phyloP scores from a whole-genome alignment of 2,113 vertebrate species.

The Proterorhinus semilunaris region DNA sequence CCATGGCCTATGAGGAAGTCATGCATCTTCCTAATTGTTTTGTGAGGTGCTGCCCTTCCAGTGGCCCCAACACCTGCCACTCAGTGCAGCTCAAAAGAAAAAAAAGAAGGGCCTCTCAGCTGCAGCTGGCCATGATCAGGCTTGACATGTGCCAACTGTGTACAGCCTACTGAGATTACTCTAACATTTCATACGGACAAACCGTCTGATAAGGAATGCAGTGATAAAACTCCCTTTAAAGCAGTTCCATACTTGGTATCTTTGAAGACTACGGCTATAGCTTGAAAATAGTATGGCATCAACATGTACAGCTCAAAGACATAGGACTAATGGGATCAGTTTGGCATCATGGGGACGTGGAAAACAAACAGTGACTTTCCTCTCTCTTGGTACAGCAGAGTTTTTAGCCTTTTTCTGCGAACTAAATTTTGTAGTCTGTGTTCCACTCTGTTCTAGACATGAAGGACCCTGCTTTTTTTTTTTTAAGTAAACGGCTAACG shows the following conservation, averaged over 20 bases:
- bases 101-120: conserved; percentile 59
- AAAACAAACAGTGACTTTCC: too few species aligned
- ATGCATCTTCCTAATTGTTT: conserved; percentile 42
- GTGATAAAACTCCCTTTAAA: conserved; percentile 26
- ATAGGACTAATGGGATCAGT: too few species aligned
- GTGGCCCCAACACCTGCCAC: neutral
- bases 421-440: too few species aligned
- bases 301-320: too few species aligned
- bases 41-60: conserved; percentile 38
- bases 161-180: conserved; percentile 53
- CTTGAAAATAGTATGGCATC: too few species aligned
- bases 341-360: too few species aligned
- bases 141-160: conserved; percentile 50
- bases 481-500: too few species aligned
- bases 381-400: too few species aligned
- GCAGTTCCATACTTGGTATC: conserved; percentile 15
- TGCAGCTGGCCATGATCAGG: conserved; percentile 55
- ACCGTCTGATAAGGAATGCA: conserved; percentile 54
- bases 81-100: conserved; percentile 43
- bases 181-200: conserved; percentile 53
- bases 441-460: too few species aligned
- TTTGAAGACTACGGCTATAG: conserved; percentile 21
- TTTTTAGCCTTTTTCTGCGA: too few species aligned
- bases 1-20: conserved; percentile 36
- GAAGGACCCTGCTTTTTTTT: too few species aligned